Evolutionary conservation across 1,140 invertebrate genomes (phyloP).

Genomic region (Cataglyphis hispanica): DNA sequence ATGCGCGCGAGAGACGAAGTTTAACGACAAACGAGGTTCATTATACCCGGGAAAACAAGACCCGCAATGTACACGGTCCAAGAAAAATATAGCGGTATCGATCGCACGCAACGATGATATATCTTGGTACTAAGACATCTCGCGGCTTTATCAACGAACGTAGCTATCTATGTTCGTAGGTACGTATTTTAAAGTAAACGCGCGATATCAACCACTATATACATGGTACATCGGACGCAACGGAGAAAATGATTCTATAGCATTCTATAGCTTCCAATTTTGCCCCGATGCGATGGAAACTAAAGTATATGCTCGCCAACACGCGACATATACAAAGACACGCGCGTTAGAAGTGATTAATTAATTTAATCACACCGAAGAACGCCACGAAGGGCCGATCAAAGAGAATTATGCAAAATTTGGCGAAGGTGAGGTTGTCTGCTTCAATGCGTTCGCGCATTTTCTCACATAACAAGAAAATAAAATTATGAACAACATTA

Average conservation of each 20-base stretch:
- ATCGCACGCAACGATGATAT: constrained; percentile 49
- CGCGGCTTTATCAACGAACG: not conserved
- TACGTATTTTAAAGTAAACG: constrained; percentile 21
- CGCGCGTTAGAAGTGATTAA: constrained; percentile 39
- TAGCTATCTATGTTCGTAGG: not conserved
- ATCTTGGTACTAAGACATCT: constrained; percentile 23
- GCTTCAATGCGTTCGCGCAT: not conserved
- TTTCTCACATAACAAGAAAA: constrained; percentile 4
- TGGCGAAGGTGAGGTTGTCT: not conserved
- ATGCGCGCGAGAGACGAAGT: constrained; percentile 20
- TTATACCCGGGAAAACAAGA: constrained; percentile 54
- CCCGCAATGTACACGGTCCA: constrained; percentile 20
- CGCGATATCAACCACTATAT: not conserved
- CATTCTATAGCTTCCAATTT: constrained; percentile 23
- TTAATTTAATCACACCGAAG: constrained; percentile 57
- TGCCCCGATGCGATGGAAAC: constrained; percentile 7
- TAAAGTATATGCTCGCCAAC: constrained; percentile 17
- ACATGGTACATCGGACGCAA: not conserved
- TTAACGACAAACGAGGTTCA: constrained; percentile 64
- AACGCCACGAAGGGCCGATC: constrained; percentile 43
- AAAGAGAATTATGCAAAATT: constrained; percentile 57
- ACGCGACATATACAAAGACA: constrained; percentile 48
- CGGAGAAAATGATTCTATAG: constrained; percentile 11
- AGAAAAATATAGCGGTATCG: constrained; percentile 56
- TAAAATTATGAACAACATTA: constrained; percentile 17